phyloP scores from a whole-genome alignment of 2,113 vertebrate species.

The Vimba vimba region DNA sequence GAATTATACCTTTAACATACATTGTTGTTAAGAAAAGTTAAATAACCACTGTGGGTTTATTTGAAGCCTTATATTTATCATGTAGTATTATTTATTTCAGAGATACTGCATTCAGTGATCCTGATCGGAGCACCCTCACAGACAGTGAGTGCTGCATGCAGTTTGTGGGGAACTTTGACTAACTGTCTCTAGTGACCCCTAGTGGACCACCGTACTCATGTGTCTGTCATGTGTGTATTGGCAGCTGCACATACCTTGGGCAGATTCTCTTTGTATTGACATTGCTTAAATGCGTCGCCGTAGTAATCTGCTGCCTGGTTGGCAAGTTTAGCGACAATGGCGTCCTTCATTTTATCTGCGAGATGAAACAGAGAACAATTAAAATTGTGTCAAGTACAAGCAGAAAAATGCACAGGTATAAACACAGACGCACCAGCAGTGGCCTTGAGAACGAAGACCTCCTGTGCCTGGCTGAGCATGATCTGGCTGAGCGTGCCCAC shows the following conservation, averaged over 20 bases:
- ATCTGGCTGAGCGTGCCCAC: conserved; percentile 92
- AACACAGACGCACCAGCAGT: conserved; percentile 83
- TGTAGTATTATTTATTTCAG: no score
- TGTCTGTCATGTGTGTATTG: not conserved
- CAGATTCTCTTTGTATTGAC: conserved; percentile 96
- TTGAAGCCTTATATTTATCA: no score
- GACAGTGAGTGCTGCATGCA: conserved; percentile 43
- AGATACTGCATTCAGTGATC: not conserved
- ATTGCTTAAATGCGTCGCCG: conserved; percentile 96
- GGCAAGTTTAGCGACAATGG: conserved; percentile 92
- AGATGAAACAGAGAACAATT: conserved; percentile 18
- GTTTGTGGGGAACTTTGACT: not conserved
- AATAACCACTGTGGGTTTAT: not conserved
- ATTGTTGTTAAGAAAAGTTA: not conserved
- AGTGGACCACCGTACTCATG: not conserved
- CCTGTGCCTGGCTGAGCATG: conserved; percentile 98
- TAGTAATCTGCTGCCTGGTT: conserved; percentile 98
- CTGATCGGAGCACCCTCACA: not conserved
- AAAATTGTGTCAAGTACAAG: not conserved
- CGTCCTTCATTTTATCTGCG: conserved; percentile 98
- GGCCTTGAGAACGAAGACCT: conserved; percentile 98
- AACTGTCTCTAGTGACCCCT: conserved; percentile 26
- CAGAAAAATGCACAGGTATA: not conserved
- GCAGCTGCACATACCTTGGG: conserved; percentile 86
- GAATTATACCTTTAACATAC: not conserved